Evolutionary conservation across 2,797 vertebrate genomes (phyloP).

Genomic region (Lepidocolaptes lacrymiger): DNA sequence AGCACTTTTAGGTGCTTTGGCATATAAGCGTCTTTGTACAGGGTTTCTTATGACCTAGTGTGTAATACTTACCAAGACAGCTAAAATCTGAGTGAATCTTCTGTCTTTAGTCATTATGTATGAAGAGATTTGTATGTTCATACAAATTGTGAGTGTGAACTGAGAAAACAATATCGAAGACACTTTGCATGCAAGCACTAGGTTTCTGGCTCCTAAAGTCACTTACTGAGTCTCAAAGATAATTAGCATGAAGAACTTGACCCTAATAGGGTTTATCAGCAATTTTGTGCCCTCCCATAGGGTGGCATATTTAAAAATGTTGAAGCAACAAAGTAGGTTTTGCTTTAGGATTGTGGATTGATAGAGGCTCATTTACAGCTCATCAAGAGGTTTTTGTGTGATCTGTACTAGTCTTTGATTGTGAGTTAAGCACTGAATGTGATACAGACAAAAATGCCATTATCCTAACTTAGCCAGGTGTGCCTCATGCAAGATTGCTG

Average conservation of each 20-base stretch:
- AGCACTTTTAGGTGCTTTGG: neutral
- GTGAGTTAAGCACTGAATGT: conserved; percentile 12
- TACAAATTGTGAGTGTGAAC: neutral
- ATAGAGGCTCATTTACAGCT: conserved; percentile 39
- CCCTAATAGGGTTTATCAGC: neutral
- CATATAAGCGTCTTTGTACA: neutral
- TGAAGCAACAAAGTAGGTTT: conserved; percentile 8
- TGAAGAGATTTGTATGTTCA: neutral
- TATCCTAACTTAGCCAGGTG: conserved; percentile 49
- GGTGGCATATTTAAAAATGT: neutral
- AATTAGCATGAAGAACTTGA: neutral
- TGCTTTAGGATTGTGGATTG: conserved; percentile 24
- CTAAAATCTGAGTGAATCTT: neutral
- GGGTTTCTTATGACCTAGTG: neutral
- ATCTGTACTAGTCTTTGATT: conserved; percentile 60
- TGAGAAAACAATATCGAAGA: neutral
- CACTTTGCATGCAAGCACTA: fast-evolving
- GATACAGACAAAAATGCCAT: conserved; percentile 27
- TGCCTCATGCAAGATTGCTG: conserved; percentile 27
- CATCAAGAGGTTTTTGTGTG: conserved; percentile 39
- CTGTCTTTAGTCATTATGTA: neutral
- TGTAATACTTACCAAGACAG: neutral
- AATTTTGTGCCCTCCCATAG: neutral
- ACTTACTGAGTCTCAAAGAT: neutral
- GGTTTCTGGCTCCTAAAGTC: neutral